Evolutionary conservation across 2,113 vertebrate species (phyloP), one percentile per base, ranked within the genome.

Genomic region (Eulemur rufifrons): DNA sequence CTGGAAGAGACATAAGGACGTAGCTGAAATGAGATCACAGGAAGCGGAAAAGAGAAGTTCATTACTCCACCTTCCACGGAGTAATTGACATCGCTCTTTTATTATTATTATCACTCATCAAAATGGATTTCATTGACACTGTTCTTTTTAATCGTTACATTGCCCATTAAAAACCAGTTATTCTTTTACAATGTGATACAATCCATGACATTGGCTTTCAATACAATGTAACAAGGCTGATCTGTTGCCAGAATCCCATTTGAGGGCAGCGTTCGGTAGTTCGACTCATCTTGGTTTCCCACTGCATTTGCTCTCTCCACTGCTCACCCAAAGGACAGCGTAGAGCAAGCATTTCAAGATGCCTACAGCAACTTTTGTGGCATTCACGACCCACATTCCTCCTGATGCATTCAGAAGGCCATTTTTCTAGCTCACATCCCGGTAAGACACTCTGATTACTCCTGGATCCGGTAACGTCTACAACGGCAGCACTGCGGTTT

Each of bases 1-100:
- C 78, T 69, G 34, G 27, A 91, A 78, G 63, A 95, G 42, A 92
- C 10, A 10, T 9, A 59, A 97, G 86, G 52, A 78, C 32, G 23
- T 18, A 50, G 64, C 14, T 1, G 0, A n/a, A 10, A 11, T 59
- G 71, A 63, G 10, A 39, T 2, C 17, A 32, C n/a, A 68, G 20
- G 68, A 63, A 74, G 45, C 18, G 34, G 66, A 81, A 91, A 10
- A 37, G 11, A 4, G n/a, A 94, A 77, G 8, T 0, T n/a, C 47
- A 11, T 13, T 90, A 13, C 61, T 82, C 42, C 3, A 45, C 3
- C n/a, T 91, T 54, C n/a, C 8, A 64, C 10, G 6, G 47, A 1
- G 4, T 7, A n/a, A 27, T 29, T 68, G 7, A 6, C 21, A 64
- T 54, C 47, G 8, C 2, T 54, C 7, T 78, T 27, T 76, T 39